Percentiles rank a stretch among this genome's conserved stretches.
Evolutionary conservation across 1,140 invertebrate species (phyloP).

Genomic region (Fopius arisanus): DNA sequence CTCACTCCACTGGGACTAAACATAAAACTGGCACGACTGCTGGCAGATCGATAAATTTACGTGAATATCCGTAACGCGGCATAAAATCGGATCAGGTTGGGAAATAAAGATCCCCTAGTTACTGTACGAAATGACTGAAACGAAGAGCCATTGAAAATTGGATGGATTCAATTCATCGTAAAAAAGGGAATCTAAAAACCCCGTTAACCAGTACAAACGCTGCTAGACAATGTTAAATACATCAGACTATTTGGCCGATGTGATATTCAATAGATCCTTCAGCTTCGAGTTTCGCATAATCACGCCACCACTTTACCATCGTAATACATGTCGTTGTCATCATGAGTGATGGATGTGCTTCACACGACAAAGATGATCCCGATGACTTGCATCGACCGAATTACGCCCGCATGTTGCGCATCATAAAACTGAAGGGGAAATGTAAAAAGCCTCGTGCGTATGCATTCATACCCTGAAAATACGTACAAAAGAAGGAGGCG

Average conservation of each 20-base stretch:
- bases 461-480: not conserved
- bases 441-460: slow-evolving; percentile 34
- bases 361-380: slow-evolving; percentile 43
- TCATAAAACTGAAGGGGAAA: slow-evolving; percentile 35
- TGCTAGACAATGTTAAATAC: not conserved
- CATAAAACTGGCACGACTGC: slow-evolving; percentile 35
- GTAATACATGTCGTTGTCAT: slow-evolving; percentile 48
- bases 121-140: slow-evolving; percentile 10
- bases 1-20: slow-evolving; percentile 20
- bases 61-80: slow-evolving; percentile 50
- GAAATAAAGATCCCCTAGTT: slow-evolving; percentile 24
- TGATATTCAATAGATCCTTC: slow-evolving; percentile 28
- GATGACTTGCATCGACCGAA: slow-evolving; percentile 55
- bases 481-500: slow-evolving; percentile 15
- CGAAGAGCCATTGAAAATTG: slow-evolving; percentile 1
- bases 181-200: not conserved
- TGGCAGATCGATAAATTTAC: slow-evolving; percentile 60
- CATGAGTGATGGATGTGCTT: slow-evolving; percentile 45
- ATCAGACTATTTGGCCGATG: not conserved
- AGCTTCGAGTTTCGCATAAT: slow-evolving; percentile 50
- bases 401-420: slow-evolving; percentile 52
- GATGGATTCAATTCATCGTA: not conserved
- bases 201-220: not conserved
- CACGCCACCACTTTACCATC: slow-evolving; percentile 49
- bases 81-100: slow-evolving; percentile 45